Evolutionary conservation across 2,797 vertebrate genomes (phyloP), one percentile per base, ranked within the genome.

Genomic region (Intellagama lesueurii): DNA sequence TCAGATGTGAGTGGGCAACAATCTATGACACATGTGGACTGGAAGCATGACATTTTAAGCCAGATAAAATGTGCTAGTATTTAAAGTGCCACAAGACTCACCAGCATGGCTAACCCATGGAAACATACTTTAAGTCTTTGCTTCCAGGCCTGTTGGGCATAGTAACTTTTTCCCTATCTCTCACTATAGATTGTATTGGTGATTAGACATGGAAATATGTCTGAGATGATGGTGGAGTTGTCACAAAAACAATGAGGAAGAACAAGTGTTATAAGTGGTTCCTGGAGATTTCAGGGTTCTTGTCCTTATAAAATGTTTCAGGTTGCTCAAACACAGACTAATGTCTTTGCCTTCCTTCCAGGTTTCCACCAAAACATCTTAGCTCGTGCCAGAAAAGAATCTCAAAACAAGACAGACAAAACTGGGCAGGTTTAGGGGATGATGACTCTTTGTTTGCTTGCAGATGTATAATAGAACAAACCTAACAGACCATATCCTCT

Each of bases 401-500:
- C 40, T 75, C 17, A 85, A 3, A 52, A 73, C 72, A 85, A 60
- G 49, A 11, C 70, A 75, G 24, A 28, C 22, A 72, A 4, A 52
- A 17, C 2, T 72, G 19, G 22, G 12, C 9, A 32, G 30, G 12
- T 77, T 86, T 35, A 35, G 12, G 22, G 30, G 7, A 0, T 40
- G 56, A 69, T 56, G 11, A 17, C 44, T 83, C 30, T 77, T 1
- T 77, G 40, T 77, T 1, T 77, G 30, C n/a, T 78, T 68, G 75
- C 85, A 92, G 82, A 78, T 40, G 17, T 86, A 90, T 90, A 68
- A 86, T 73, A 19, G 81, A 72, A 66, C 69, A 30, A 73, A 72
- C 24, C 14, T 44, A 86, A 40, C 3, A 76, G 72, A 2, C 4
- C 1, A 32, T 56, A 35, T 7, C 4, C 47, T 24, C 22, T 78